Evolutionary conservation across 2,888 invertebrate genomes (phyloP), one percentile per base, ranked within the genome.

Genomic region (Spisula solida): DNA sequence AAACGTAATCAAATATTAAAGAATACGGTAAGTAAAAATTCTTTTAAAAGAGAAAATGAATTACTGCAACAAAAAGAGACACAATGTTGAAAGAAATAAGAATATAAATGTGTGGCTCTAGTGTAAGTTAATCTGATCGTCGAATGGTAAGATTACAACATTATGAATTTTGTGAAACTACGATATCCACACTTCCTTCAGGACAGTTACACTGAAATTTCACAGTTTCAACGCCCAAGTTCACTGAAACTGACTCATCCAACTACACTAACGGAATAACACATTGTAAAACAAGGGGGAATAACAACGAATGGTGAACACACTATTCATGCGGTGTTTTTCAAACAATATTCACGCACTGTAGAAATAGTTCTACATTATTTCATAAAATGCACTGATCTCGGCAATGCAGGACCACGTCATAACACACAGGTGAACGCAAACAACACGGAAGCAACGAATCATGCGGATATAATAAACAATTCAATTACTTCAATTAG

Each of bases 221-320:
- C 60, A 51, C 51, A n/a, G 25, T 25, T 66, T 66, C 60, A 20
- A 60, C n/a, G 8, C 60, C 60, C n/a, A 8, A 25, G 10, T 66
- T 0, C 5, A n/a, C 20, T 25, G 25, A 25, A 66, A 66, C 25
- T n/a, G 60, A 66, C 60, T 66, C 6, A 66, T 66, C 60, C 60
- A 66, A 25, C 60, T 66, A 66, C 5, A 66, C 25, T 25, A 25
- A 66, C 25, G 60, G 25, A 66, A 66, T 1, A 60, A 25, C 60
- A 66, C 60, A 66, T 25, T 25, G 41, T 41, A 25, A 10, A 66
- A n/a, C 78, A 78, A 1, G 31, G 34, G 41, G 34, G 34, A 18
- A 34, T 41, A 31, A 10, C 78, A 78, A 78, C 78, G 8, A 78
- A 78, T 6, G 31, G 1, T 80, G 80, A 80, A 48, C 80, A 80